Evolutionary conservation across 2,888 invertebrate species (phyloP).

Genomic region (Chaitophorus viminalis): DNA sequence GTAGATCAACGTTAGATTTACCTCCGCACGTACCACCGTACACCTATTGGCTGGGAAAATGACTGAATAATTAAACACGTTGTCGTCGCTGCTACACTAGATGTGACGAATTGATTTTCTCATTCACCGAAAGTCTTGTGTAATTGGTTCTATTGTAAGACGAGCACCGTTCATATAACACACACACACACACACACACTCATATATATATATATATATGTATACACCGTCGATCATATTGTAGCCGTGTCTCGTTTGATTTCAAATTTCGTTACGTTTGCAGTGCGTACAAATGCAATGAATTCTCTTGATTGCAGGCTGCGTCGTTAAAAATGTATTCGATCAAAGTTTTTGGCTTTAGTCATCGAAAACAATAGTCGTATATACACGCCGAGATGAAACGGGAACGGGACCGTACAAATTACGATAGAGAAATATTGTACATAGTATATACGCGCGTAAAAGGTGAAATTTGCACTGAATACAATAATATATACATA

Average conservation of each 20-base stretch:
- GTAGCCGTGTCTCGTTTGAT: neutral
- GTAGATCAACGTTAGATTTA: neutral
- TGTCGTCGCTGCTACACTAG: neutral
- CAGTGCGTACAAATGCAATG: neutral
- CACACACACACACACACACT: too few species aligned
- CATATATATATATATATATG: too few species aligned
- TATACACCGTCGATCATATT: neutral
- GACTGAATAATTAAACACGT: neutral
- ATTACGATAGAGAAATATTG: neutral
- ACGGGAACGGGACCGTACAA: neutral
- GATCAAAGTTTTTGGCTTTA: neutral
- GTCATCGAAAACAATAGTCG: neutral
- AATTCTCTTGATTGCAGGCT: neutral
- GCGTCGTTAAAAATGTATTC: neutral
- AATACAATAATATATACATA: neutral
- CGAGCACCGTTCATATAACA: neutral
- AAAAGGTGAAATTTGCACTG: neutral
- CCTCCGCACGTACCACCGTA: neutral
- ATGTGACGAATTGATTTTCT: slow-evolving; percentile 47
- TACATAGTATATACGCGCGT: neutral
- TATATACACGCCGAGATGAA: neutral
- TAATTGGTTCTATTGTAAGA: slow-evolving; percentile 40
- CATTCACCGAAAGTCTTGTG: slow-evolving; percentile 1
- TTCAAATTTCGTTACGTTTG: neutral
- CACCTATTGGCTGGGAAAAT: neutral